A percentile compares a stretch with the other conserved stretches of the same genome.
Conservation (phyloP, 2,797 vertebrate species). For the Neomorphus geoffroyi region DNA sequence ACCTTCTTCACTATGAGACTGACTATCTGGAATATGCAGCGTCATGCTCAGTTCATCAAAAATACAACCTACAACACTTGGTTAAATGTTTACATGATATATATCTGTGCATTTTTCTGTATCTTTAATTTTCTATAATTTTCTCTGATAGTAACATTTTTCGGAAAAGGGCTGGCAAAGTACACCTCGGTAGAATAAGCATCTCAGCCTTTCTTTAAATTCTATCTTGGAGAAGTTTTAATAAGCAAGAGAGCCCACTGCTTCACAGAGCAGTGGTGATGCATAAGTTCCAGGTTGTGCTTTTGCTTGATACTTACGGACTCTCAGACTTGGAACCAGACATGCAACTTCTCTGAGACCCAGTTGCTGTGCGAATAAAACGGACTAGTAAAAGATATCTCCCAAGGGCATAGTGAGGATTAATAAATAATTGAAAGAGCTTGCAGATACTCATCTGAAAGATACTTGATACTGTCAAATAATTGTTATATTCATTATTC, state of each 20-base stretch:
- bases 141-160: not conserved
- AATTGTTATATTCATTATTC: conserved; percentile 21
- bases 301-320: not conserved
- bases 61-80: not conserved
- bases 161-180: not conserved
- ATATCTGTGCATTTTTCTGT: not conserved
- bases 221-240: not conserved
- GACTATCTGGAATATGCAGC: not conserved
- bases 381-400: not conserved
- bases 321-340: not conserved
- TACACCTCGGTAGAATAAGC: not conserved
- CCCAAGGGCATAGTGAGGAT: not conserved
- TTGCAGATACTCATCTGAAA: conserved; percentile 38
- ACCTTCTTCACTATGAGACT: not conserved
- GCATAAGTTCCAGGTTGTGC: not conserved
- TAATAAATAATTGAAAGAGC: conserved; percentile 27
- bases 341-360: not conserved
- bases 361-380: not conserved
- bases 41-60: not conserved
- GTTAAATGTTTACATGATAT: not conserved
- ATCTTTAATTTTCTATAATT: not conserved
- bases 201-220: not conserved
- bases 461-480: conserved; percentile 40
- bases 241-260: not conserved
- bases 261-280: not conserved